phyloP scores from a whole-genome alignment of 2,888 invertebrate genomes.

The Arctia plantaginis region DNA sequence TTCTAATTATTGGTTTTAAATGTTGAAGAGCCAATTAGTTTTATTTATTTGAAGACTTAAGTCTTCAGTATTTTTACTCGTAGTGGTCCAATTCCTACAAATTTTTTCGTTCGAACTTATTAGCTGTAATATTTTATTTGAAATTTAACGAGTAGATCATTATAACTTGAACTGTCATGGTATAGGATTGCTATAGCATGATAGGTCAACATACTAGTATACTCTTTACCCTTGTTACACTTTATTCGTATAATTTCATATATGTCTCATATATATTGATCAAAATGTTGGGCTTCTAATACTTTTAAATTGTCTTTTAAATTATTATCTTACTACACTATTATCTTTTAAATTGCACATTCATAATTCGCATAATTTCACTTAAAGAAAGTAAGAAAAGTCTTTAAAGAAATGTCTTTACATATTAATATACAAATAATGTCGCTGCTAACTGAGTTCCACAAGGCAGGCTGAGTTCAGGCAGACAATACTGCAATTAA shows the following conservation, averaged over 20 bases:
- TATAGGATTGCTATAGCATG: neutral
- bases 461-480: conserved; percentile 28
- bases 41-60: neutral
- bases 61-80: neutral
- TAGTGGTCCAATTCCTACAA: neutral
- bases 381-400: no score
- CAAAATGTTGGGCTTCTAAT: neutral
- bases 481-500: conserved; percentile 53
- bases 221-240: neutral
- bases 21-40: neutral
- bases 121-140: neutral
- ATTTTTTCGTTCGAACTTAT: neutral
- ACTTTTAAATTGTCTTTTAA: no score
- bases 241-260: neutral
- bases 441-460: conserved; percentile 10
- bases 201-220: neutral
- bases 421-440: neutral
- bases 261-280: neutral
- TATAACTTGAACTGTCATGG: neutral
- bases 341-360: neutral
- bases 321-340: no score
- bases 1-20: neutral
- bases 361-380: neutral
- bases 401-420: neutral
- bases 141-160: neutral